Evolutionary conservation across 53 echinoderm and acorn worm genomes (phyloP).

Genomic region (Holothuria leucospilota): DNA sequence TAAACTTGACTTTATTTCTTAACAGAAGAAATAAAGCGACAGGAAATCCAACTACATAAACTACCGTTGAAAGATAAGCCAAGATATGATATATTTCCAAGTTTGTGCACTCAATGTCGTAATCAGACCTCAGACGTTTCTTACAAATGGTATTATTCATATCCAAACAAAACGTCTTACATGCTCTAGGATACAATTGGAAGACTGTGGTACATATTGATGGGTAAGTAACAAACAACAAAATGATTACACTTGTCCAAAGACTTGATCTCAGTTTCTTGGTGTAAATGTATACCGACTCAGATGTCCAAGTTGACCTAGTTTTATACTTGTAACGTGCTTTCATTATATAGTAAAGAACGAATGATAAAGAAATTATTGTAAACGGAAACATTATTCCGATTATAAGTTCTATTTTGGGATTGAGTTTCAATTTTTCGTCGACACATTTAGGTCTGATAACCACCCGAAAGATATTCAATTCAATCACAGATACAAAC

Average conservation of each 20-base stretch:
- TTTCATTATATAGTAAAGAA: neutral
- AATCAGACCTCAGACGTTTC: slow-evolving; percentile 48
- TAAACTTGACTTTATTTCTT: neutral
- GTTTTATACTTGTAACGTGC: neutral
- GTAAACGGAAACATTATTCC: neutral
- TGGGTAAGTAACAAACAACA: slow-evolving; percentile 66
- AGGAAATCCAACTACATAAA: slow-evolving; percentile 65
- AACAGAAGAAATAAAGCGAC: slow-evolving; percentile 45
- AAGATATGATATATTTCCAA: slow-evolving; percentile 18
- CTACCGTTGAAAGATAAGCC: slow-evolving; percentile 28
- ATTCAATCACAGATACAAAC: no score
- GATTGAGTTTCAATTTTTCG: neutral
- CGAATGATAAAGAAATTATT: neutral
- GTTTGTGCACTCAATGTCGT: slow-evolving; percentile 45
- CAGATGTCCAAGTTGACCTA: no score
- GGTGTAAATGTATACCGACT: no score
- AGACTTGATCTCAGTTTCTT: neutral
- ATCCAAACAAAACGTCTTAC: slow-evolving; percentile 52
- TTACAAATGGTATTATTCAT: neutral
- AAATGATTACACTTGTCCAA: slow-evolving; percentile 11
- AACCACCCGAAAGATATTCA: neutral
- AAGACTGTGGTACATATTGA: slow-evolving; percentile 41
- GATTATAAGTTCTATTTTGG: neutral
- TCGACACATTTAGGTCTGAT: neutral
- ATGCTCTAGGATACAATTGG: slow-evolving; percentile 44